Base-by-base conservation (phyloP, 2,113 vertebrate genomes). In the Serranochromis macrocephalus region DNA sequence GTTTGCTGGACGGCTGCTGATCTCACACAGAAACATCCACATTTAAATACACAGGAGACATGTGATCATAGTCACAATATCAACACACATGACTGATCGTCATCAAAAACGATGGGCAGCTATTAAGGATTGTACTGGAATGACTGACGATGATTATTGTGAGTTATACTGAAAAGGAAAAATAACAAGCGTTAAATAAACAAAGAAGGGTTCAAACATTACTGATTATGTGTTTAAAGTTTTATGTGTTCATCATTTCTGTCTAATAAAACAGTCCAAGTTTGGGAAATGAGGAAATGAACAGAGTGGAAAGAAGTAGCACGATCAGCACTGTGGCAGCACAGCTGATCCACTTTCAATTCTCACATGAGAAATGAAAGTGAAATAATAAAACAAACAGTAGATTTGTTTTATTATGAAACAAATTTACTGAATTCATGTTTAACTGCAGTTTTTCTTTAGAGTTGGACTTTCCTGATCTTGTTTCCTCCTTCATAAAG, bases 261-360 rank as follows among this genome's bases (percentile, higher is more conserved):
- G 10, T 55, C 21, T 55, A 13, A 7, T 55, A 24, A 63, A 19
- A 33, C 5, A 63, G 58, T 63, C 16, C 4, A 57, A 63, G 16
- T 63, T 31, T 63, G 58, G 16, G 29, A 33, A 63, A 63, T 33
- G 31, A 63, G 29, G 58, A 19, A 63, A 63, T 63, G 16, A 63
- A 0, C 31, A 1, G 26, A 33, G 16, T 33, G 58, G 58, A 63
- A 63, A 57, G 58, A 4, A 36, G 29, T 9, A 1, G 13, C 26
- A 1, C 0, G 9, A 6, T 63, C 58, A 63, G 21, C 53, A 55
- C 11, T 12, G 9, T 55, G 11, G 21, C 21, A 13, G n/a, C 53
- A 55, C 53, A 55, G 58, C 29, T 63, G 16, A 63, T 63, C 29
- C 16, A 11, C 3, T n/a, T 36, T 63, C 58, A 36, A 12, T 63